Conservation (phyloP, 2,888 invertebrate genomes). For the Tridacna crocea region DNA sequence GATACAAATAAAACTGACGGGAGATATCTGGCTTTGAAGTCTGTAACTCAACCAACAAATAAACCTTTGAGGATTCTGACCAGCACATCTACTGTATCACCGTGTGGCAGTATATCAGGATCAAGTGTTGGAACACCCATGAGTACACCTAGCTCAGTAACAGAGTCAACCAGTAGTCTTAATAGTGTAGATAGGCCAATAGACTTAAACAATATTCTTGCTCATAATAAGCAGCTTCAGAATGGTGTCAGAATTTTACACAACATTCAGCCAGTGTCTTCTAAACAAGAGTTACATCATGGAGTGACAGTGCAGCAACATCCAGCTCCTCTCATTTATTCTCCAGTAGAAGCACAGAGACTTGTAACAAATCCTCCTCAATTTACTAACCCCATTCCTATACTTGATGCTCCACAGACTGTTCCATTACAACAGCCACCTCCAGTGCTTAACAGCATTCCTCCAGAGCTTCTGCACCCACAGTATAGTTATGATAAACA, state of each 20-base stretch:
- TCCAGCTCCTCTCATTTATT: constrained; percentile 11
- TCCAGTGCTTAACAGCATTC: not conserved
- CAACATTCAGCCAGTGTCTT: not conserved
- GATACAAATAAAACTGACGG: not conserved
- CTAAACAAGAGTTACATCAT: constrained; percentile 1
- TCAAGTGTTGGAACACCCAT: constrained; percentile 12
- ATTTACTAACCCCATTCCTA: not conserved
- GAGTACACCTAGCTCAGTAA: not conserved
- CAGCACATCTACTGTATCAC: constrained; percentile 3
- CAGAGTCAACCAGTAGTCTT: not conserved
- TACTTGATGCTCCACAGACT: not conserved
- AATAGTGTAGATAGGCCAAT: not conserved
- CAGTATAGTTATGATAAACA: constrained; percentile 14
- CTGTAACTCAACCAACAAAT: constrained; percentile 7
- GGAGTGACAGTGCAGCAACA: not conserved
- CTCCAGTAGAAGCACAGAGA: constrained; percentile 13
- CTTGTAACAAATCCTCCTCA: constrained; percentile 17
- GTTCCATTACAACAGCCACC: constrained; percentile 10
- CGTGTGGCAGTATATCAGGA: not conserved
- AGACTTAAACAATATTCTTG: not conserved
- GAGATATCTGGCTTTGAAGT: not conserved
- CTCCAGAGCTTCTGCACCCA: constrained; percentile 4
- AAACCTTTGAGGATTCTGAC: constrained; percentile 21
- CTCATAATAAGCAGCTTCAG: constrained; percentile 3
- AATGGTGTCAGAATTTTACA: constrained; percentile 18